Conservation (phyloP, 2,797 vertebrate genomes). For the Pangasius larnaudii region DNA sequence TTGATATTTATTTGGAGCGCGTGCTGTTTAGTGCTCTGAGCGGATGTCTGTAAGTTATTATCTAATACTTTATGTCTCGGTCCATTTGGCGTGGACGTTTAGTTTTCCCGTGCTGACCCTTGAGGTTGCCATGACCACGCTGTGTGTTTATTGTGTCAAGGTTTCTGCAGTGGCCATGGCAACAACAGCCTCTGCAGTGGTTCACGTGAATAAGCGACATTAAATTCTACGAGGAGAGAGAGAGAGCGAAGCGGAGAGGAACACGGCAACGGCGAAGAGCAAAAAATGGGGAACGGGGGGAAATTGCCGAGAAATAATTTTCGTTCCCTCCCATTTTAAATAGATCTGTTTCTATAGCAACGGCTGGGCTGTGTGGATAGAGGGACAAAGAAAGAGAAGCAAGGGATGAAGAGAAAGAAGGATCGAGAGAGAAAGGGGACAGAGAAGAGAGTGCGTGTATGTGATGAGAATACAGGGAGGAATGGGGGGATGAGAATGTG, state of each 20-base stretch:
- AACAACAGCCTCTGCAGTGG: slow-evolving; percentile 72
- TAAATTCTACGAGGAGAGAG: slow-evolving; percentile 60
- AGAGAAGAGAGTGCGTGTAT: slow-evolving; percentile 18
- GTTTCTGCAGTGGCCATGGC: slow-evolving; percentile 77
- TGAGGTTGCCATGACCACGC: slow-evolving; percentile 75
- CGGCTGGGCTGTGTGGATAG: slow-evolving; percentile 55
- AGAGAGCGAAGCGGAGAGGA: slow-evolving; percentile 9
- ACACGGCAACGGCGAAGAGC: slow-evolving; percentile 9
- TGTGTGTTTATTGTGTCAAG: slow-evolving; percentile 78
- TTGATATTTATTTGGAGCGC: slow-evolving; percentile 47
- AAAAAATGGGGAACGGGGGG: slow-evolving; percentile 32
- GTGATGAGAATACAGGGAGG: slow-evolving; percentile 15
- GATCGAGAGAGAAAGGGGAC: slow-evolving; percentile 28
- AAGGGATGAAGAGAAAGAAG: slow-evolving; percentile 22
- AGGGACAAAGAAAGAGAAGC: slow-evolving; percentile 50
- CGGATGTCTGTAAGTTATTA: slow-evolving; percentile 46
- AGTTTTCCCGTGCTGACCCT: slow-evolving; percentile 72
- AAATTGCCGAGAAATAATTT: slow-evolving; percentile 50
- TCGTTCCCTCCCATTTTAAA: slow-evolving; percentile 65
- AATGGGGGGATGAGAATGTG: slow-evolving; percentile 23
- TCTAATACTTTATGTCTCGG: slow-evolving; percentile 57
- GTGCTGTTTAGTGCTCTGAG: slow-evolving; percentile 40
- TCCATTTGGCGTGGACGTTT: slow-evolving; percentile 65
- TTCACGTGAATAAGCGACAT: slow-evolving; percentile 72
- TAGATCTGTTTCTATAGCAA: slow-evolving; percentile 73